These are phyloP conservation scores for Drosophila paulistorum DNA, from an alignment of 1,140 invertebrate species.

Conservation along the genomic window DNA sequence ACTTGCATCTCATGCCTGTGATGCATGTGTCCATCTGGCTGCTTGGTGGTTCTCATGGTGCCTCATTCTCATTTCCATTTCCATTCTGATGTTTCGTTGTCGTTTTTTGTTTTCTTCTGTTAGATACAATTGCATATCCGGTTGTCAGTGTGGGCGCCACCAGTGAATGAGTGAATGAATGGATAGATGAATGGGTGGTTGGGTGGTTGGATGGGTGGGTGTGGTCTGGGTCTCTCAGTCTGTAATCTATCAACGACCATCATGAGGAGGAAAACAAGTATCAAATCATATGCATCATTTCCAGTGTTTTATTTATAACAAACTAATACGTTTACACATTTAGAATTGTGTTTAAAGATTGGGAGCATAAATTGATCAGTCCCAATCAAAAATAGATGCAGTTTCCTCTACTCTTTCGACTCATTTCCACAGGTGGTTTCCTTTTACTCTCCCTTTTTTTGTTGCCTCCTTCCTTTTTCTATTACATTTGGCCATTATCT, in stretches of 20 bases:
- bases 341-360: too few species aligned
- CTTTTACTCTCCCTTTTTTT: not conserved
- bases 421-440: not conserved
- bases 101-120: conserved; percentile 42
- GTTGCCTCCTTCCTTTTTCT: not conserved
- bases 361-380: not conserved
- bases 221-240: conserved; percentile 38
- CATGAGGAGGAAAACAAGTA: conserved; percentile 17
- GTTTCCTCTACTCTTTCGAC: too few species aligned
- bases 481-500: conserved; percentile 31
- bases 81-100: conserved; percentile 26
- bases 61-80: conserved; percentile 42
- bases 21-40: conserved; percentile 62
- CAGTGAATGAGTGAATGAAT: conserved; percentile 48
- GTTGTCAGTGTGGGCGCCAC: conserved; percentile 75
- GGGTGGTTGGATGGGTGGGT: conserved; percentile 24
- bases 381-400: too few species aligned
- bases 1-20: conserved; percentile 17
- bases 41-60: conserved; percentile 39
- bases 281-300: conserved; percentile 28
- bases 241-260: conserved; percentile 72
- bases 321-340: not conserved
- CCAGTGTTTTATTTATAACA: conserved; percentile 52
- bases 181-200: conserved; percentile 29
- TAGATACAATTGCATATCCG: conserved; percentile 77